Evolutionary conservation across 2,113 vertebrate species (phyloP), one percentile per base, ranked within the genome.

Genomic region (Rhynchomys soricoides): DNA sequence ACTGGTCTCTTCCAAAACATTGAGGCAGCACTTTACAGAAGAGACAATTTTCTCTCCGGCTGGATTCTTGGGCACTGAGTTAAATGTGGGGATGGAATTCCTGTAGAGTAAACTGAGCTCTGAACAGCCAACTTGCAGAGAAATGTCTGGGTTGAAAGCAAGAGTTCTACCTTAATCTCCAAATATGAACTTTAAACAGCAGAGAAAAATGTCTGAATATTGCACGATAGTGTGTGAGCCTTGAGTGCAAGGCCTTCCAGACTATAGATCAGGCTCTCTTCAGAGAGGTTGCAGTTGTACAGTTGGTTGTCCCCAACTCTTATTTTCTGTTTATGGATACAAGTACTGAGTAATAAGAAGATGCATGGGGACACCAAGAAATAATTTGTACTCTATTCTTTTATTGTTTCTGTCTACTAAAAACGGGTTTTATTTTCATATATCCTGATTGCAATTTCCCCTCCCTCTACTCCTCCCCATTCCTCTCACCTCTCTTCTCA

Each of bases 21-120:
- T 96, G 95, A 97, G 98, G 96, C 89, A 92, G 83, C 97, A 96
- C 95, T 97, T 98, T 96, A 98, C 97, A 98, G 95, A 92, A 90
- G 74, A 95, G 71, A 91, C 96, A 98, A 91, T 98, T 97, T 98
- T 97, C 89, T 97, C 82, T 97, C 89, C 93, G 78, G 68, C 96
- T 97, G 83, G 92, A 94, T 97, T 66, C 7, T 85, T 95, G 83
- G 52, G 16, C 62, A 87, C 96, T 97, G 94, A 40, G 48, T 94
- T 98, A 97, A 70, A 97, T 95, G 89, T 94, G 97, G 24, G 15
- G 37, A 71, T 98, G 97, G 98, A 90, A 93, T 97, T 93, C 92
- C 95, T 94, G 93, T 95, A 98, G 96, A 95, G 95, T 95, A 96
- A 98, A 98, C 93, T 97, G 97, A 98, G 55, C 95, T 89, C 6